Evolutionary conservation across 2,113 vertebrate species (phyloP), one percentile per base, ranked within the genome.

Genomic region (Bubo bubo): DNA sequence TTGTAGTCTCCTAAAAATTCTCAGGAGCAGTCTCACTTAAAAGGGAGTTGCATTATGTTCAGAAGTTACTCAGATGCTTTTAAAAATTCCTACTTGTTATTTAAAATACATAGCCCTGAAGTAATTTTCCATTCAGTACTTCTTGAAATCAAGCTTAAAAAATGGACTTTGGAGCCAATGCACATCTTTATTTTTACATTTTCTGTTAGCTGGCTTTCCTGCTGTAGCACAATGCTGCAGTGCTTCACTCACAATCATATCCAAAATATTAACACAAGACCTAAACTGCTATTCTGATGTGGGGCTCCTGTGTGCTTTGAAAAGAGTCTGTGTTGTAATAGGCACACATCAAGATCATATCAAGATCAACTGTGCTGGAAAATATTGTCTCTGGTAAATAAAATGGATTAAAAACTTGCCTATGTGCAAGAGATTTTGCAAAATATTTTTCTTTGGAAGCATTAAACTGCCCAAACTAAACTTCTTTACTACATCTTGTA

Each of bases 61-160:
- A 71, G 68, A 86, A 94, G 76, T 45, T 64, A 34, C 56, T 81
- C 20, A 63, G n/a, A 60, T 45, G 43, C 35, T 81, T 95, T 82
- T 26, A 7, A 47, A 79, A 91, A 64, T 35, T 53, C 76, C 19
- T 50, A 28, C 77, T 81, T 91, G n/a, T 24, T 71, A 88, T 87
- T 91, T 90, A 79, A 94, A 97, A 63, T 47, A 50, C n/a, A 3
- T 1, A 62, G n/a, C 70, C 68, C 80, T 41, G 37, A 67, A 91
- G 84, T 43, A 26, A 77, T 94, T 93, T 81, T 90, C 56, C n/a
- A 35, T 93, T 84, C 73, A 87, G 64, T 63, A 49, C 64, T 84
- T 76, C 49, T 90, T 59, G 56, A 94, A 86, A 94, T 91, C 70
- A 79, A 91, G 80, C 49, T 93, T 55, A 6, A 86, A 74, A 86